phyloP scores from a whole-genome alignment of 2,888 invertebrate genomes.

The Tethea ocularis region DNA sequence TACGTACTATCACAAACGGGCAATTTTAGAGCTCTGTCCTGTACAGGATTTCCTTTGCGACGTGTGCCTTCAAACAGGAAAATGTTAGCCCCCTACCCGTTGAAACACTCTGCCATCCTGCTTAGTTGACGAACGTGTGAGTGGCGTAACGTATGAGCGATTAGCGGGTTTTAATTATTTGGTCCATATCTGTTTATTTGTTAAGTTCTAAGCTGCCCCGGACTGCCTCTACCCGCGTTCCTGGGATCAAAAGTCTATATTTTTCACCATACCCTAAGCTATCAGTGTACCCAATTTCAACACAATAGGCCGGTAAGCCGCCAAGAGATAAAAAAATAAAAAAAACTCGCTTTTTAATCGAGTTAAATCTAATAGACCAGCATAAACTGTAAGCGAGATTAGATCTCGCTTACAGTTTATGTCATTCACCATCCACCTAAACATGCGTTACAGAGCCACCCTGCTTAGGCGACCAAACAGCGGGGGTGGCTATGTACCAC shows the following conservation, averaged over 20 bases:
- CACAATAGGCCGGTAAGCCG: too few species aligned
- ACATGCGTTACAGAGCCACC: constrained; percentile 72
- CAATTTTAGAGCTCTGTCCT: constrained; percentile 82
- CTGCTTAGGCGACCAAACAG: constrained; percentile 80
- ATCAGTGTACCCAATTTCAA: too few species aligned
- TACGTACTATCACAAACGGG: constrained; percentile 57
- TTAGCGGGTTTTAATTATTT: constrained; percentile 22
- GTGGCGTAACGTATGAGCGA: constrained; percentile 29
- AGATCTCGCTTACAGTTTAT: constrained; percentile 13
- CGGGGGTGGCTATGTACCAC: constrained; percentile 66
- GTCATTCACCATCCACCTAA: constrained; percentile 50
- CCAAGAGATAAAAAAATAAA: too few species aligned
- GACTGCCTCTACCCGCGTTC: too few species aligned
- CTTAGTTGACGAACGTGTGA: constrained; percentile 71
- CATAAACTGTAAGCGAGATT: too few species aligned
- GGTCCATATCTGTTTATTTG: too few species aligned
- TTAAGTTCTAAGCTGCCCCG: too few species aligned
- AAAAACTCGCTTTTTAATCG: too few species aligned
- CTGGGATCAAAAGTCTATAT: too few species aligned
- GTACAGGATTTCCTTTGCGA: constrained; percentile 79
- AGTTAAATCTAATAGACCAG: too few species aligned
- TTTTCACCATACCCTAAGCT: too few species aligned
- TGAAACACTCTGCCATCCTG: constrained; percentile 58
- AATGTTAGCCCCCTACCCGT: constrained; percentile 67
- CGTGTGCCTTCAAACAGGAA: constrained; percentile 82